Evolutionary conservation across 2,113 vertebrate genomes (phyloP).

Genomic region (Carassius gibelio): DNA sequence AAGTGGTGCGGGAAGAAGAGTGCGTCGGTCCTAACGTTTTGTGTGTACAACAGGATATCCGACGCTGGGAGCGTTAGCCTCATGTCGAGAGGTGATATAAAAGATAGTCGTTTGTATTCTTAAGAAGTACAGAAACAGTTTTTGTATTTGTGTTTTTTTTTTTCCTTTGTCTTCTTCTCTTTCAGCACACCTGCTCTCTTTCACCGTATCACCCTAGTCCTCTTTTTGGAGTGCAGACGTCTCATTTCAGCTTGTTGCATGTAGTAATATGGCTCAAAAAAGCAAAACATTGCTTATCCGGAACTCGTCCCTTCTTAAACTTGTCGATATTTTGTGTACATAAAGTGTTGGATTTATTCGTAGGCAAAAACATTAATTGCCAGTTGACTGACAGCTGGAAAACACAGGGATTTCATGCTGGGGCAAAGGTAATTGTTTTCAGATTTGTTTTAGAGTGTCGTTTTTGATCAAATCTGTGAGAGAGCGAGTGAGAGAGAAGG

Average conservation of each 20-base stretch:
- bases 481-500: constrained; percentile 40
- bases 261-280: constrained; percentile 23
- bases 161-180: neutral
- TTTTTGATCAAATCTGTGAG: constrained; percentile 71
- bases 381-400: constrained; percentile 76
- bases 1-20: constrained; percentile 68
- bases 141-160: too few species aligned
- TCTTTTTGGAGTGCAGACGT: neutral
- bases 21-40: constrained; percentile 49
- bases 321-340: constrained; percentile 23
- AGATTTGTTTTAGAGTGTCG: constrained; percentile 74
- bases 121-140: neutral
- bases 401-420: constrained; percentile 58
- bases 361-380: constrained; percentile 72
- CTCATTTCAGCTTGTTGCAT: neutral
- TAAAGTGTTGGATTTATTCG: constrained; percentile 56
- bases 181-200: neutral
- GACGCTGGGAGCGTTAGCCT: constrained; percentile 66
- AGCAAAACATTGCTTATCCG: neutral
- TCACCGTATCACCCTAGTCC: neutral
- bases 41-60: constrained; percentile 76
- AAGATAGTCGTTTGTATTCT: constrained; percentile 12
- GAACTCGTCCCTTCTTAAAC: constrained; percentile 20
- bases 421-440: constrained; percentile 70
- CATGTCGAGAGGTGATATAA: constrained; percentile 48